A percentile compares a stretch with the other conserved stretches of the same genome.
Evolutionary conservation across 2,113 vertebrate genomes (phyloP).

Genomic region (Hyaena hyaena): DNA sequence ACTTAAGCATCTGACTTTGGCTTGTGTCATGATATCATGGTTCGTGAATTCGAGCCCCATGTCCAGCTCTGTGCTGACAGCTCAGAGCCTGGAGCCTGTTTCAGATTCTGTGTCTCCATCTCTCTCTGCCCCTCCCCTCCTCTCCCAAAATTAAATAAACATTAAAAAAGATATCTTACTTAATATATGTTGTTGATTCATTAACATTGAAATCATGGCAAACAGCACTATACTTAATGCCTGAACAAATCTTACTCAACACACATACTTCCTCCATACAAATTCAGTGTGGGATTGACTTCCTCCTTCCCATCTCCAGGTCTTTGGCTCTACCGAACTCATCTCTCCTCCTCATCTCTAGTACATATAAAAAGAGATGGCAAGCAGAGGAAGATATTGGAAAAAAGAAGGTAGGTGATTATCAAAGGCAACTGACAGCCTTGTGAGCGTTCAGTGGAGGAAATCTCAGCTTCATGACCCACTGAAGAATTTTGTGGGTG

Average conservation of each 20-base stretch:
- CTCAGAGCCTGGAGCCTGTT: too few species aligned
- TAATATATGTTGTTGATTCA: background rate
- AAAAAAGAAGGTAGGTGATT: background rate
- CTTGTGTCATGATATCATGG: too few species aligned
- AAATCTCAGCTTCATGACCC: conserved; percentile 14
- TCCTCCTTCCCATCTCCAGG: background rate
- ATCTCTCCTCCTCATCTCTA: background rate
- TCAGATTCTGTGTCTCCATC: too few species aligned
- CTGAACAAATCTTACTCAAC: background rate
- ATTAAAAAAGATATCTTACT: background rate
- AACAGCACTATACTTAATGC: background rate
- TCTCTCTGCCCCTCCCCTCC: too few species aligned
- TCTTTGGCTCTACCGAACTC: background rate
- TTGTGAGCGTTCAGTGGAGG: background rate
- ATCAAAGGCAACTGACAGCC: background rate
- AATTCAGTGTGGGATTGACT: background rate
- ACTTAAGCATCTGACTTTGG: too few species aligned
- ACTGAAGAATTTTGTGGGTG: background rate
- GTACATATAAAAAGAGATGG: background rate
- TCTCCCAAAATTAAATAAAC: too few species aligned
- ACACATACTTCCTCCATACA: background rate
- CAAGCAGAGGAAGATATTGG: background rate
- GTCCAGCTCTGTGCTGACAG: too few species aligned
- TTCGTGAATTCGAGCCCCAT: too few species aligned
- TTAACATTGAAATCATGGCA: conserved; percentile 4